Evolutionary conservation across 2,797 vertebrate species (phyloP).

Genomic region (Sylvia borin): DNA sequence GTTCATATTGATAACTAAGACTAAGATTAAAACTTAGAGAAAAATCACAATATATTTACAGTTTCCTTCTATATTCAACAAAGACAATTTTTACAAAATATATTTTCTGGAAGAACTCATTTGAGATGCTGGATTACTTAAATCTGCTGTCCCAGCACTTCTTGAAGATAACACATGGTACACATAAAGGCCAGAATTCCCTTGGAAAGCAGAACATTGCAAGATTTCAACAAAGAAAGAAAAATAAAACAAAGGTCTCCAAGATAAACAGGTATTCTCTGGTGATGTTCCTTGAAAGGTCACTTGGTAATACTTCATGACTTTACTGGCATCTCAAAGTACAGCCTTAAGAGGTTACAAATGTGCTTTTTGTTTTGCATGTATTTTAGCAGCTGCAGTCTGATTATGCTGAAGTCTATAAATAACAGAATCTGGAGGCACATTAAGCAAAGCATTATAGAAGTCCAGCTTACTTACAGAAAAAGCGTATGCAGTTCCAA

Average conservation of each 20-base stretch:
- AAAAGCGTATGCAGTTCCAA: slow-evolving; percentile 53
- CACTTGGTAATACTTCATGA: background rate
- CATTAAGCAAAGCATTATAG: slow-evolving; percentile 55
- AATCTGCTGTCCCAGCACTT: background rate
- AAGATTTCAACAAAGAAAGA: slow-evolving; percentile 4
- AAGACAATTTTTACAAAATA: background rate
- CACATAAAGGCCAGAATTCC: background rate
- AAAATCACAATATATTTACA: slow-evolving; percentile 11
- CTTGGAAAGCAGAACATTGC: slow-evolving; percentile 6
- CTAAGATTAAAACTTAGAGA: background rate
- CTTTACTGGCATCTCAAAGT: background rate
- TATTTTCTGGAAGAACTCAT: slow-evolving; percentile 21
- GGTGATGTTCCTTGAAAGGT: slow-evolving; percentile 44
- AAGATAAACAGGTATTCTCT: slow-evolving; percentile 37
- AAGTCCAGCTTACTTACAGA: slow-evolving; percentile 56
- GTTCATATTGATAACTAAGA: background rate
- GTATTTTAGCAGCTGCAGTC: slow-evolving; percentile 54
- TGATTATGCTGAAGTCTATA: slow-evolving; percentile 64
- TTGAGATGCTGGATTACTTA: slow-evolving; percentile 20
- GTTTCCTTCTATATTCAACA: background rate
- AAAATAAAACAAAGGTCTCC: slow-evolving; percentile 18
- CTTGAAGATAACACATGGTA: background rate
- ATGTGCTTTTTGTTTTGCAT: slow-evolving; percentile 24
- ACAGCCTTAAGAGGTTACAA: slow-evolving; percentile 47
- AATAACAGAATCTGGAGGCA: slow-evolving; percentile 68